Conservation (phyloP, 2,113 vertebrate genomes). For the Kryptolebias marmoratus region DNA sequence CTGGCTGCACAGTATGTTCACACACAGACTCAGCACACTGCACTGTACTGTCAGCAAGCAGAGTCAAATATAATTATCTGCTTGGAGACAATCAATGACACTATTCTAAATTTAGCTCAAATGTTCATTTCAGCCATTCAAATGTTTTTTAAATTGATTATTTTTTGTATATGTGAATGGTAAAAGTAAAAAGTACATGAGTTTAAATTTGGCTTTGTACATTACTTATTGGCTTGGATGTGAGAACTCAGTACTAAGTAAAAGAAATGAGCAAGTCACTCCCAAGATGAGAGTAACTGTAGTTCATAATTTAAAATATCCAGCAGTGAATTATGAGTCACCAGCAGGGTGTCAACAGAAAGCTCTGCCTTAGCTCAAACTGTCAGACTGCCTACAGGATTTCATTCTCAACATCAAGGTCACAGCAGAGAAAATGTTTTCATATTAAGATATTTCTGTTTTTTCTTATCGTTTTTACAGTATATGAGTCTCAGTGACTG, state of each 20-base stretch:
- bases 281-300: slow-evolving; percentile 50
- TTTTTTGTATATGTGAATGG: slow-evolving; percentile 12
- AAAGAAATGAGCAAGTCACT: slow-evolving; percentile 40
- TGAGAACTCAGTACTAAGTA: slow-evolving; percentile 21
- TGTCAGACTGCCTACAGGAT: slow-evolving; percentile 43
- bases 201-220: slow-evolving; percentile 10
- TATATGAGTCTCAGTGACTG: slow-evolving; percentile 1
- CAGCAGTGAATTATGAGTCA: slow-evolving; percentile 58
- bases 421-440: slow-evolving; percentile 38
- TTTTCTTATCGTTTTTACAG: slow-evolving; percentile 18
- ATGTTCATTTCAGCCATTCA: neutral
- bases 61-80: neutral
- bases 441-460: slow-evolving; percentile 36
- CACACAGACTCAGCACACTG: neutral
- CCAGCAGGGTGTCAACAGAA: slow-evolving; percentile 57
- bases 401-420: slow-evolving; percentile 58
- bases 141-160: neutral
- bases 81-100: neutral
- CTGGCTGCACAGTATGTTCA: slow-evolving; percentile 1
- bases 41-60: neutral
- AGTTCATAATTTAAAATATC: slow-evolving; percentile 65
- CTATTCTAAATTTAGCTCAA: neutral
- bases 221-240: neutral
- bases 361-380: slow-evolving; percentile 56
- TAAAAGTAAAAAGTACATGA: slow-evolving; percentile 8